Conservation (phyloP, 2,888 invertebrate species). For the Yponomeuta cagnagella region DNA sequence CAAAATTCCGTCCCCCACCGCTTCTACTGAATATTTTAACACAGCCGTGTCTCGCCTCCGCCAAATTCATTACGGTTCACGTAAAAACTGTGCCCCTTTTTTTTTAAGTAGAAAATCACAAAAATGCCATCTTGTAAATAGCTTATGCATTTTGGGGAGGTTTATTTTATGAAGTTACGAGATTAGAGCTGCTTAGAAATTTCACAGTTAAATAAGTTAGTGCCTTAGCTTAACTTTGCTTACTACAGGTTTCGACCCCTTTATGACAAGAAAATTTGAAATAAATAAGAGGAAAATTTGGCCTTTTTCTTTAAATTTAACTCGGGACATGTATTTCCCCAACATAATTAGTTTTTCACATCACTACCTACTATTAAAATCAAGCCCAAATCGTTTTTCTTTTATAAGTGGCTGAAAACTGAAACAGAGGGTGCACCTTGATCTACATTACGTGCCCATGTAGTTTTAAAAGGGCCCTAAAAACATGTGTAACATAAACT, state of each 20-base stretch:
- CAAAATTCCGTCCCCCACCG: background rate
- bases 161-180: background rate
- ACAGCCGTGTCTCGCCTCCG: conserved; percentile 37
- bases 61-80: conserved; percentile 59
- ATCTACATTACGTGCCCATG: too few relatives aligned
- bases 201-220: background rate
- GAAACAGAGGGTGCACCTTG: too few relatives aligned
- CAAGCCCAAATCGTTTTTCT: too few relatives aligned
- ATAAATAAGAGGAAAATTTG: too few relatives aligned
- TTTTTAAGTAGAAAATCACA: conserved; percentile 72
- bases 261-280: too few relatives aligned
- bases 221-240: background rate
- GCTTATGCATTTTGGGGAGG: background rate
- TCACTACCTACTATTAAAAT: too few relatives aligned
- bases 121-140: conserved; percentile 37
- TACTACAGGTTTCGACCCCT: background rate
- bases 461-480: too few relatives aligned
- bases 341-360: too few relatives aligned
- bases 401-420: too few relatives aligned
- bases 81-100: conserved; percentile 60
- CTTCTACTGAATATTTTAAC: conserved; percentile 12
- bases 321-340: too few relatives aligned
- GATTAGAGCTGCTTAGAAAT: background rate
- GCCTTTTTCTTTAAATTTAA: too few relatives aligned
- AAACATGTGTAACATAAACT: background rate